These are phyloP conservation scores for Thereva unica DNA, from an alignment of 2,888 invertebrate species.

Conservation along the genomic window DNA sequence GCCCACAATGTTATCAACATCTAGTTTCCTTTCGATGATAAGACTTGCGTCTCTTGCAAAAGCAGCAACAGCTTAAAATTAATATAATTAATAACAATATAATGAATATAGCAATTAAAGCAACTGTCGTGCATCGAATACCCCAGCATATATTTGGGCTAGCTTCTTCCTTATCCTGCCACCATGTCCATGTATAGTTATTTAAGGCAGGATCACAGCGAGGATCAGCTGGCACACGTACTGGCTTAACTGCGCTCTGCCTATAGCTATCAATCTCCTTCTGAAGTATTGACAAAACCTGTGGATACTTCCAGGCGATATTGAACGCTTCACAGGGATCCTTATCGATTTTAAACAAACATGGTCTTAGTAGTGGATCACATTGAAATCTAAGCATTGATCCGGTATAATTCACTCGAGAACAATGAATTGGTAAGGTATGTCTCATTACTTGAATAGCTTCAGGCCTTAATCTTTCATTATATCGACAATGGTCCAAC, in stretches of 20 bases:
- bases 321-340: slow-evolving; percentile 62
- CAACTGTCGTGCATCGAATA: neutral
- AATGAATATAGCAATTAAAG: too few relatives aligned
- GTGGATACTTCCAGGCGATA: slow-evolving; percentile 50
- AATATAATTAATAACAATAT: too few relatives aligned
- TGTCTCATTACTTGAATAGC: slow-evolving; percentile 44
- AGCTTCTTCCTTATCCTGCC: slow-evolving; percentile 57
- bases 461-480: neutral
- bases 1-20: too few relatives aligned
- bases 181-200: slow-evolving; percentile 65
- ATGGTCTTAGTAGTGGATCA: slow-evolving; percentile 53
- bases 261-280: slow-evolving; percentile 59
- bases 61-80: too few relatives aligned
- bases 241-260: slow-evolving; percentile 56
- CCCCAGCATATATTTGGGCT: neutral
- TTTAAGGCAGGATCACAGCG: slow-evolving; percentile 62
- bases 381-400: slow-evolving; percentile 47
- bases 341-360: slow-evolving; percentile 60
- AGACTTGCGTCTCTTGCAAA: too few relatives aligned
- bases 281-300: slow-evolving; percentile 54
- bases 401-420: slow-evolving; percentile 35
- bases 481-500: slow-evolving; percentile 41
- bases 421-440: slow-evolving; percentile 48
- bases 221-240: slow-evolving; percentile 60
- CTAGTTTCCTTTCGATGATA: too few relatives aligned